Evolutionary conservation across 1,140 invertebrate genomes (phyloP).

Genomic region (Magallana gigas): DNA sequence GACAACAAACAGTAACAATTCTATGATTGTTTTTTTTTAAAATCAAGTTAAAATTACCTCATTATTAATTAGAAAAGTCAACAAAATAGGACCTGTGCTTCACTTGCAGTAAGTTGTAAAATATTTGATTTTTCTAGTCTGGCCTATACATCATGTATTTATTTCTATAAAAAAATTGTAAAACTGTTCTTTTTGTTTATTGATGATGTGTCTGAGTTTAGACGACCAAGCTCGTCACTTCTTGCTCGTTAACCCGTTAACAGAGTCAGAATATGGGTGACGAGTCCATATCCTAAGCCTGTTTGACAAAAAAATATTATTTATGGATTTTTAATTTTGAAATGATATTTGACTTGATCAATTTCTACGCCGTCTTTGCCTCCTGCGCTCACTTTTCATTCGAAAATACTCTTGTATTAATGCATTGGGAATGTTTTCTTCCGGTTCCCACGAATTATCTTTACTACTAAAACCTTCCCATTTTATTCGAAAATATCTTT

Average conservation of each 20-base stretch:
- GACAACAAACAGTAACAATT: neutral
- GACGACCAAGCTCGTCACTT: neutral
- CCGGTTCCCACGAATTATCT: slow-evolving; percentile 47
- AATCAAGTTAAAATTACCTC: too few relatives aligned
- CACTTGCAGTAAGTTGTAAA: too few relatives aligned
- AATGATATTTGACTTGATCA: neutral
- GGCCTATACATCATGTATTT: too few relatives aligned
- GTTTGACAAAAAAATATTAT: neutral
- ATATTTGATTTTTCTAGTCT: too few relatives aligned
- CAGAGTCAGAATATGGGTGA: too few relatives aligned
- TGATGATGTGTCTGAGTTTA: too few relatives aligned
- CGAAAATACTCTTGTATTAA: slow-evolving; percentile 25
- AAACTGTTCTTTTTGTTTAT: too few relatives aligned
- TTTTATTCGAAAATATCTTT: slow-evolving; percentile 36
- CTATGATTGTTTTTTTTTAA: neutral
- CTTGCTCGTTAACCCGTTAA: too few relatives aligned
- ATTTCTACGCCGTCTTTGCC: slow-evolving; percentile 22
- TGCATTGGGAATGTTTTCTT: slow-evolving; percentile 38
- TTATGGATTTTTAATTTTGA: neutral
- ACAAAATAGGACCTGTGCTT: too few relatives aligned
- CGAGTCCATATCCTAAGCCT: neutral
- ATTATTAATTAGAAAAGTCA: too few relatives aligned
- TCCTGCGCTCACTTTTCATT: neutral
- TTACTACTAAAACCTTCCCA: slow-evolving; percentile 33
- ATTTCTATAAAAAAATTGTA: too few relatives aligned